Evolutionary conservation across 2,888 invertebrate genomes (phyloP), one percentile per base, ranked within the genome.

Genomic region (Morpho deidamia): DNA sequence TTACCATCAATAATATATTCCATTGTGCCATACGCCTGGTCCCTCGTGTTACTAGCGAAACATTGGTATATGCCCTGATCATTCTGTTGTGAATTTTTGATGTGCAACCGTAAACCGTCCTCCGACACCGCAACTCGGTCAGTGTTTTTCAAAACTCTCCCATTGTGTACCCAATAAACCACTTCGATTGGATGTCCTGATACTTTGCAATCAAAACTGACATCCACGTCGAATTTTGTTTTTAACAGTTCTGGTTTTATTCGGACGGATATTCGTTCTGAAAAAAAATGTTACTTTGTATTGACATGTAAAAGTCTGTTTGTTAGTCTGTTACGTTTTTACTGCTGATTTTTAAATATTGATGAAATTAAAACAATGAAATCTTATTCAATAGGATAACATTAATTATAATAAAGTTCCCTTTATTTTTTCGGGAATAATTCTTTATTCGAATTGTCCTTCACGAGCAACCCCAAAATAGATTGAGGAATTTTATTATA

Each of bases 31-130:
- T 96, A 96, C 11, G 94, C 93, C 80, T 96, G 95, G 73, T 96
- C 96, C 84, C 94, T 94, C 63, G 95, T 94, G 71, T 96, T 96
- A 70, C 94, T 93, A 7, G 95, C 95, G 66, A 97, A 93, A 77
- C 97, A 98, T 72, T 98, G 97, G 82, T 96, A 98, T 92, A 97
- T 95, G 41, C 97, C 98, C 55, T 95, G 93, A 79, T 97, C 97
- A 55, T 95, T 94, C 65, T 94, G 93, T 63, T 94, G 93, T 47
- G 97, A 85, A 58, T 92, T 92, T 67, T 91, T 92, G 68, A 94
- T 92, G 73, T 92, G 91, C 80, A 92, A 74, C 67, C 88, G 84
- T 76, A 76, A 76, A 42, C 83, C 80, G 60, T 88, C 87, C 53
- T 79, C 78, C 44, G 90, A 83, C 69, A 92, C 78, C 78, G 91